Percentiles rank a stretch among this genome's conserved stretches.
Conservation (phyloP, 2,113 vertebrate species). For the Mustelus asterias region DNA sequence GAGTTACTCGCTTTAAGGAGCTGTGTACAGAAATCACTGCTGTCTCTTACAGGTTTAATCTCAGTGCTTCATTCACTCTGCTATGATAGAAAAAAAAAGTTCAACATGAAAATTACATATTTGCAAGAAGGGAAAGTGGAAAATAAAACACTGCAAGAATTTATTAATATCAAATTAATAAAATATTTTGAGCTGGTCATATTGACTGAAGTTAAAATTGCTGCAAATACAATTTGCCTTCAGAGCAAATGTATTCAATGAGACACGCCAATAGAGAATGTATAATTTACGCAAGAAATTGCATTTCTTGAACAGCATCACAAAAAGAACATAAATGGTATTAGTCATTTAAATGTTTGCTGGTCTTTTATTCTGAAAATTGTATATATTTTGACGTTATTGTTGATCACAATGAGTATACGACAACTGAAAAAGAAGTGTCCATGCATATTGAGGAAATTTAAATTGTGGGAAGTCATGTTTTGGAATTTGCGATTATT, state of each 20-base stretch:
- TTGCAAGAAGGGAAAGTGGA: background rate
- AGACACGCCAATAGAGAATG: background rate
- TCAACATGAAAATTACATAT: background rate
- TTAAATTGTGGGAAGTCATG: background rate
- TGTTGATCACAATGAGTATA: background rate
- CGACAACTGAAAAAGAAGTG: background rate
- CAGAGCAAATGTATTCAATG: background rate
- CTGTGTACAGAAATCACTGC: background rate
- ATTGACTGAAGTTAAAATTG: conserved; percentile 7
- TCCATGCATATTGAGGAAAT: background rate
- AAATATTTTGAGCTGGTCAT: background rate
- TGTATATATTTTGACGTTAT: background rate
- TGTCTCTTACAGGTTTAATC: background rate
- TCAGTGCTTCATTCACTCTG: background rate
- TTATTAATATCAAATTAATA: background rate
- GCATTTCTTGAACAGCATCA: background rate
- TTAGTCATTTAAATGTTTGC: background rate
- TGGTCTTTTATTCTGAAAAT: background rate
- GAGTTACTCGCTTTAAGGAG: background rate
- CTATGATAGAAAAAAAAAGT: no score
- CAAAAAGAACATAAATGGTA: background rate
- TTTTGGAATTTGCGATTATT: conserved; percentile 13
- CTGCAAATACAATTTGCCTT: background rate
- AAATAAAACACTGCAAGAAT: background rate
- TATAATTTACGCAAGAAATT: background rate